Percentiles rank a stretch among this genome's conserved stretches.
These are phyloP conservation scores for Zaprionus inermis DNA, from an alignment of 1,140 invertebrate genomes.

Conservation along the genomic window DNA sequence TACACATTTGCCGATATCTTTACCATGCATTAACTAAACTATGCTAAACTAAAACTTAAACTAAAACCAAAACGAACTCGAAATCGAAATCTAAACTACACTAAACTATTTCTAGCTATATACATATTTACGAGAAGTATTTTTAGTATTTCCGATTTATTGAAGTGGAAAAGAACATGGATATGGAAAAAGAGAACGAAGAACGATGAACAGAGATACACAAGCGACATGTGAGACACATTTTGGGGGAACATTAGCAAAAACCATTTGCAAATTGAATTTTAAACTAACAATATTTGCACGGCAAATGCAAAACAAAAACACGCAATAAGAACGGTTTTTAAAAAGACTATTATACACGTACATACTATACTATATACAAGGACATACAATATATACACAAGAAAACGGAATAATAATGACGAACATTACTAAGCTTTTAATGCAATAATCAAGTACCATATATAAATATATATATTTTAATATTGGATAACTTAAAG, in stretches of 20 bases:
- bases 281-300: constrained; percentile 77
- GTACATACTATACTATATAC: constrained; percentile 44
- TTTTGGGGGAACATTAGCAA: constrained; percentile 81
- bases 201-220: constrained; percentile 31
- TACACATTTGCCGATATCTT: constrained; percentile 59
- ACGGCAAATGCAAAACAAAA: constrained; percentile 62
- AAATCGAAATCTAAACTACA: constrained; percentile 51
- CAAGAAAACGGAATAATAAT: constrained; percentile 29
- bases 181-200: neutral
- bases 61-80: constrained; percentile 1
- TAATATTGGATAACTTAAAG: constrained; percentile 58
- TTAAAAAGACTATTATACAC: constrained; percentile 79
- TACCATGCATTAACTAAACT: constrained; percentile 56
- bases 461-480: constrained; percentile 68
- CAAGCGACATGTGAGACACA: constrained; percentile 79
- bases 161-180: neutral
- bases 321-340: constrained; percentile 76
- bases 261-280: constrained; percentile 73
- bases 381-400: constrained; percentile 40
- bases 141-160: constrained; percentile 50
- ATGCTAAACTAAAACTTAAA: constrained; percentile 34
- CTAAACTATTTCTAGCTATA: constrained; percentile 60
- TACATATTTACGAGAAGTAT: constrained; percentile 60
- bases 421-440: constrained; percentile 76
- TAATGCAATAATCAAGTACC: constrained; percentile 80